Evolutionary conservation across 2,888 invertebrate species (phyloP).

Genomic region (Druceiella hillmani): DNA sequence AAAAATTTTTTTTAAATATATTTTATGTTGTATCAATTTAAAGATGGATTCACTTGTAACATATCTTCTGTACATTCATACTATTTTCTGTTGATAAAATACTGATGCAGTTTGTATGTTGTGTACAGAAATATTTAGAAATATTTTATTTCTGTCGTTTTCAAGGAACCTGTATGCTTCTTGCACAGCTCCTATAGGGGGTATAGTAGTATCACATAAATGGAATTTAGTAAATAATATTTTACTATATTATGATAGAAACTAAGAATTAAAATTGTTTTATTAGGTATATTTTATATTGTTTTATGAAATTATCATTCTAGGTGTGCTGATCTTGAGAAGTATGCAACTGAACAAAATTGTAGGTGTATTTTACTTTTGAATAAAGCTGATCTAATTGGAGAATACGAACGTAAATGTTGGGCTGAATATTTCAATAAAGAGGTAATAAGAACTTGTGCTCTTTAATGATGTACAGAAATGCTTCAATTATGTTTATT

Average conservation of each 20-base stretch:
- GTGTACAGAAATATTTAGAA: no score
- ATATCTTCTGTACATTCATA: no score
- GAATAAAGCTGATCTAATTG: conserved; percentile 94
- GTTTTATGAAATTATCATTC: conserved; percentile 23
- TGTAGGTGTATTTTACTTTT: conserved; percentile 73
- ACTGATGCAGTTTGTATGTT: no score
- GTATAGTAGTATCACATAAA: background rate
- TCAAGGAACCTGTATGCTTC: no score
- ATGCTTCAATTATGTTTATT: background rate
- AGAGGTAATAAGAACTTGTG: conserved; percentile 32
- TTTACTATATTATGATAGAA: conserved; percentile 1
- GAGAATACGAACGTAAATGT: conserved; percentile 65
- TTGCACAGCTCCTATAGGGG: background rate
- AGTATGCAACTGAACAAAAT: conserved; percentile 42
- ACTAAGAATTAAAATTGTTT: background rate
- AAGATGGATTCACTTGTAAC: no score
- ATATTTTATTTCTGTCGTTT: no score
- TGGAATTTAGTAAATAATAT: background rate
- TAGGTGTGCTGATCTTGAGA: conserved; percentile 86
- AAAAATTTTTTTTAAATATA: no score
- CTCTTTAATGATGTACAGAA: background rate
- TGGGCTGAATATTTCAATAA: conserved; percentile 85
- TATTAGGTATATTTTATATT: conserved; percentile 9
- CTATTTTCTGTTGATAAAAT: no score
- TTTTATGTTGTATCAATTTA: no score